Base-by-base conservation (phyloP, 2,113 vertebrate species). In the Gopherus evgoodei region DNA sequence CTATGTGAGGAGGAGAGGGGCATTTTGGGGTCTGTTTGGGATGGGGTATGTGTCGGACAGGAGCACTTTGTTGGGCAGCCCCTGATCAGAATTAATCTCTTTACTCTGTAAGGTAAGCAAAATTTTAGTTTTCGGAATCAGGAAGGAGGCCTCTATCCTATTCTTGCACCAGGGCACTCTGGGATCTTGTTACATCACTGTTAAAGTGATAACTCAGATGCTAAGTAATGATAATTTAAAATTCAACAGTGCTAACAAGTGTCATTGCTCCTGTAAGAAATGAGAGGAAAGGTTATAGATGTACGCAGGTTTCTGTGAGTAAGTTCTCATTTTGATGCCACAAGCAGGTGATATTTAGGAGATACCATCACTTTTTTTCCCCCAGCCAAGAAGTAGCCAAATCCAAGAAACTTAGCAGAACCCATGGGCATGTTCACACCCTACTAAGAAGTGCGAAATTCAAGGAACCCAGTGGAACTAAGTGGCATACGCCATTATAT, bases 401-500 rank as follows among this genome's bases (percentile, higher is more conserved):
- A 35, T 65, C 31, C 35, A 21, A n/a, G 65, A 69, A 69, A 69
- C 8, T 69, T 69, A 69, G 65, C n/a, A 69, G 65, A 69, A 69
- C 4, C 1, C 4, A 38, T 69, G 35, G 62, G 17, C 8, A 38
- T 69, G 65, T n/a, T 69, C 35, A 69, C 8, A 69, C 16, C 65
- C 65, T 69, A n/a, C 65, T 69, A 38, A 69, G 65, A 69, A 69
- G 65, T 69, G 35, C 17, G 8, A 38, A 5, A 8, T 69, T 69
- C 2, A 21, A 38, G 35, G 35, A 69, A n/a, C 35, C 35, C 17
- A 14, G 54, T n/a, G 16, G 75, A 80, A 65, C n/a, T 5, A 0
- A 1, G 59, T 2, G 8, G 9, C 7, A 56, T 27, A 2, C 0
- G 0, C 62, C 13, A 21, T 84, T 1, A 1, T 19, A 76, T 44